Base-by-base conservation (phyloP, 2,888 invertebrate genomes). In the Rotaria sp. region DNA sequence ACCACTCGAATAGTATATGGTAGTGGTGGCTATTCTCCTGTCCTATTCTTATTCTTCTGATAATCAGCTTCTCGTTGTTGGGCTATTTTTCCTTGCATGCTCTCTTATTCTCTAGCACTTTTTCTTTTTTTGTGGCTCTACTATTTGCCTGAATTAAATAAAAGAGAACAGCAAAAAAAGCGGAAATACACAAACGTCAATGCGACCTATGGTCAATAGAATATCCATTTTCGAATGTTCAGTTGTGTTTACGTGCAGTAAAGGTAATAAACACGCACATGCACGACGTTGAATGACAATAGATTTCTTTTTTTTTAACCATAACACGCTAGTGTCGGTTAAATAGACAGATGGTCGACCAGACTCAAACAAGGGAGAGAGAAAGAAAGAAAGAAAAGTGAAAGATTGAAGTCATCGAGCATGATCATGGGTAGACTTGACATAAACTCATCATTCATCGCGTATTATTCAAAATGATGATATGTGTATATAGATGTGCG, bases 51-150 rank as follows among this genome's bases (percentile, higher is more conserved):
- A 59, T 30, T 59, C 57, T 59, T 59, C n/a, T 59, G 57, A 30
- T 59, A 59, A 59, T 59, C 57, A 59, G 57, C 57, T 59, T 55
- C 26, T n/a, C n/a, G 57, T 59, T n/a, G 57, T 59, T 59, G 57
- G 57, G n/a, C 57, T 59, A 59, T 59, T 59, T 57, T 57, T 57
- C 57, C 57, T 57, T n/a, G 26, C n/a, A 50, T 50, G 30, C 2
- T 59, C 57, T 26, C 15, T 30, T 59, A n/a, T 59, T 59, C 57
- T 59, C 57, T 59, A 13, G n/a, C 57, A 30, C 57, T 11, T 15
- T 5, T 5, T 10, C 15, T 50, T 50, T 59, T 59, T 59, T 59
- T n/a, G n/a, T n/a, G 10, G n/a, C 30, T 59, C 57, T 59, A 59
- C 57, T 59, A 59, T 59, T 59, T 59, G 30, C 57, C 57, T 59